These are phyloP conservation scores for Australoheros scitulus DNA, from an alignment of 2,113 vertebrate species.

Conservation along the genomic window DNA sequence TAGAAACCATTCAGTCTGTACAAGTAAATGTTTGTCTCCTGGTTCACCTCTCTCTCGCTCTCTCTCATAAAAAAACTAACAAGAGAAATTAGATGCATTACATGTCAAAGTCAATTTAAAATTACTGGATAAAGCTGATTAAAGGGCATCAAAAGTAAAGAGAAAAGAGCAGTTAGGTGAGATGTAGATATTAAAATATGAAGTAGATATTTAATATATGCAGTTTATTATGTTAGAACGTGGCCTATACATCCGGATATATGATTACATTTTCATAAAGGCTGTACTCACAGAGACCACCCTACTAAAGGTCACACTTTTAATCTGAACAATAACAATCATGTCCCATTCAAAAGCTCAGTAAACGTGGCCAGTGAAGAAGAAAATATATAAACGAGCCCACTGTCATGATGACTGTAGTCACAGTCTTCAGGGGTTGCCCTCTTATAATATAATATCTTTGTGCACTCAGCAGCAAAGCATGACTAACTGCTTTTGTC, in stretches of 20 bases:
- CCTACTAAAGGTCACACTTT: not conserved
- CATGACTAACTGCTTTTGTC: slow-evolving; percentile 1
- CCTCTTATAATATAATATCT: not conserved
- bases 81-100: not conserved
- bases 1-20: not conserved
- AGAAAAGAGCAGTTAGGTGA: not conserved
- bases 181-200: not conserved
- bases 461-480: slow-evolving; percentile 1
- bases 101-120: not conserved
- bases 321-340: not conserved
- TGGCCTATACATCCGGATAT: not conserved
- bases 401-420: not conserved
- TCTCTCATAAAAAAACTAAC: not conserved
- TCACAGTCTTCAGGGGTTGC: not conserved
- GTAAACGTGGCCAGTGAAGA: not conserved
- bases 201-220: not conserved
- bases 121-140: not conserved
- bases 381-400: not conserved
- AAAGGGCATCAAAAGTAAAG: not conserved
- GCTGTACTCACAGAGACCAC: not conserved
- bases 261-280: not conserved
- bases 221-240: not conserved
- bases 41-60: not conserved
- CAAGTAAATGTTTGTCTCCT: not conserved
- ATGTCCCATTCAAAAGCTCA: not conserved